Percentiles rank a stretch among this genome's conserved stretches.
These are phyloP conservation scores for Drosophila bocqueti DNA, from an alignment of 1,140 invertebrate genomes.

Conservation along the genomic window DNA sequence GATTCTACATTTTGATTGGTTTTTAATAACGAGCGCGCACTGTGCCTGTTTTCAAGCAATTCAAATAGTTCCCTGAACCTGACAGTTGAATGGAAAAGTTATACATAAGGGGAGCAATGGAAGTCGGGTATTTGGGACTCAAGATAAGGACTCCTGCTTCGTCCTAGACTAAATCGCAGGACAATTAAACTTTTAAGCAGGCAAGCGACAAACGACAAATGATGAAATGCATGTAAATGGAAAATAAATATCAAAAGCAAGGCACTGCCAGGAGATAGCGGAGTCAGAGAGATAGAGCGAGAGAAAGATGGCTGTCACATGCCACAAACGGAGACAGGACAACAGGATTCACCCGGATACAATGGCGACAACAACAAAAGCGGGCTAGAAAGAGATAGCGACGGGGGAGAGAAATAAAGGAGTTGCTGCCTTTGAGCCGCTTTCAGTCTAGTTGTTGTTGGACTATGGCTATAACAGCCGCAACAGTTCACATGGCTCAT, in stretches of 20 bases:
- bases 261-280: slow-evolving; percentile 4
- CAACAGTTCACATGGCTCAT: slow-evolving; percentile 81
- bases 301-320: slow-evolving; percentile 58
- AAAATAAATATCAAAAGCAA: slow-evolving; percentile 66
- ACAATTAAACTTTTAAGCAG: slow-evolving; percentile 82
- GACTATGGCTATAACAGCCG: slow-evolving; percentile 53
- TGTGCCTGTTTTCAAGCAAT: slow-evolving; percentile 6
- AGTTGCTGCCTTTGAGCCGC: slow-evolving; percentile 38
- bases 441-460: slow-evolving; percentile 33
- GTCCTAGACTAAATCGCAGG: slow-evolving; percentile 57
- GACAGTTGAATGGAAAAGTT: slow-evolving; percentile 54
- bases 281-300: not conserved
- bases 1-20: not conserved
- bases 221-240: slow-evolving; percentile 77
- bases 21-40: not conserved
- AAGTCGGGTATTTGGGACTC: slow-evolving; percentile 14
- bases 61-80: slow-evolving; percentile 56
- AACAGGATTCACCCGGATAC: slow-evolving; percentile 60
- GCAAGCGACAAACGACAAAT: slow-evolving; percentile 58
- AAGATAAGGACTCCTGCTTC: slow-evolving; percentile 29
- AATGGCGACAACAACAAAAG: slow-evolving; percentile 48
- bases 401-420: slow-evolving; percentile 4
- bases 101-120: slow-evolving; percentile 29
- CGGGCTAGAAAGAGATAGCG: slow-evolving; percentile 2
- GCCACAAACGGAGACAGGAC: slow-evolving; percentile 64